These are phyloP conservation scores for Helarctos malayanus DNA, from an alignment of 2,797 vertebrate species.

Conservation along the genomic window DNA sequence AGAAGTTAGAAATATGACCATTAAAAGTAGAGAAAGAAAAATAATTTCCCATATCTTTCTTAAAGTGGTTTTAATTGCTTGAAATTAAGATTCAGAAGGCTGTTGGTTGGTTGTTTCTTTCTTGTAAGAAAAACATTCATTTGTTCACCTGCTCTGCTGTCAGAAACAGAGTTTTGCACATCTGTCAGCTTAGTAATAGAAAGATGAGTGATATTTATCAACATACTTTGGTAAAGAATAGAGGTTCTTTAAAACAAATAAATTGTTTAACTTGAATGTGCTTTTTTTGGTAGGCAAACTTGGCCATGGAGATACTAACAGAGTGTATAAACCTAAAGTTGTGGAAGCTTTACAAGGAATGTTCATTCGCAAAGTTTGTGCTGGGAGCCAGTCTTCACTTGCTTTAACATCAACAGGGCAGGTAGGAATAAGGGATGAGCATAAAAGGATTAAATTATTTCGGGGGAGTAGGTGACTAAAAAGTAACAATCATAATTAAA, in stretches of 20 bases:
- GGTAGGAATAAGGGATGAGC: conserved; percentile 83
- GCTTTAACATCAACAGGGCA: conserved; percentile 93
- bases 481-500: conserved; percentile 17
- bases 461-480: neutral
- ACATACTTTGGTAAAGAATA: conserved; percentile 24
- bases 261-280: conserved; percentile 67
- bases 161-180: conserved; percentile 7
- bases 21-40: conserved; percentile 57
- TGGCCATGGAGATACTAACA: conserved; percentile 93
- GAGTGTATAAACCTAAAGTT: conserved; percentile 93
- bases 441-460: conserved; percentile 22
- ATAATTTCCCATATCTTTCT: conserved; percentile 20
- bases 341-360: conserved; percentile 93
- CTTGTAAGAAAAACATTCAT: neutral
- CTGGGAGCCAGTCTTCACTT: conserved; percentile 92
- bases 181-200: neutral
- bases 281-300: conserved; percentile 89
- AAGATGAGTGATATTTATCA: conserved; percentile 6
- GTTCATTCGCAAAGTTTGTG: conserved; percentile 93
- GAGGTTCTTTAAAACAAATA: conserved; percentile 45
- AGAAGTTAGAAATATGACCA: conserved; percentile 45
- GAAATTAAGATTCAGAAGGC: conserved; percentile 40
- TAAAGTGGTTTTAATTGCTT: conserved; percentile 57
- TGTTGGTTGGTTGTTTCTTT: conserved; percentile 7
- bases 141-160: conserved; percentile 60